Conservation (phyloP, 1,140 invertebrate species). For the Eriocheir sinensis region DNA sequence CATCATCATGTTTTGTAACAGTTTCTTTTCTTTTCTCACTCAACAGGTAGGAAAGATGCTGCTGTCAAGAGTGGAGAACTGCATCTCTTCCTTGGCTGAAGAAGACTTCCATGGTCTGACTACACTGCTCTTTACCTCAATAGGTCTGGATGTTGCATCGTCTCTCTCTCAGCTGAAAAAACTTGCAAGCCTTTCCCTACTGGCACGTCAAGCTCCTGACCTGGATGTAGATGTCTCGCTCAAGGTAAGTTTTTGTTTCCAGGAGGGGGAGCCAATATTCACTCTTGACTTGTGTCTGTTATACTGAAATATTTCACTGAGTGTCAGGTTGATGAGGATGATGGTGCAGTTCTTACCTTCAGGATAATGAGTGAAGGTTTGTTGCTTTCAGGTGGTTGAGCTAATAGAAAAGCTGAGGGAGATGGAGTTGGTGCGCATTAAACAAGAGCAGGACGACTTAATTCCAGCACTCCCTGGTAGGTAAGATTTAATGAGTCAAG, state of each 20-base stretch:
- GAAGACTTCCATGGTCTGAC: constrained; percentile 84
- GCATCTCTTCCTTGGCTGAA: constrained; percentile 85
- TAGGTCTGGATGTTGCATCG: constrained; percentile 85
- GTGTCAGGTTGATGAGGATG: too few species aligned
- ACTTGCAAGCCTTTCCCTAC: constrained; percentile 85
- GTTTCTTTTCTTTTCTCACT: not conserved
- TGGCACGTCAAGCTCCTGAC: constrained; percentile 85
- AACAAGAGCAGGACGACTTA: not conserved
- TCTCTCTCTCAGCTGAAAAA: constrained; percentile 84
- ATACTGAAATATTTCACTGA: too few species aligned
- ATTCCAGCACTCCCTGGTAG: not conserved
- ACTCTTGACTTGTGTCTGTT: too few species aligned
- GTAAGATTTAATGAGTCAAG: not conserved
- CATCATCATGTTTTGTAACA: too few species aligned
- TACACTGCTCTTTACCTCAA: constrained; percentile 87
- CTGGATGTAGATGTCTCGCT: constrained; percentile 84
- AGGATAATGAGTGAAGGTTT: not conserved
- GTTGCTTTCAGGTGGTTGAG: constrained; percentile 29
- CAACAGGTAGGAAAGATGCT: constrained; percentile 83
- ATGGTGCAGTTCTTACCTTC: too few species aligned
- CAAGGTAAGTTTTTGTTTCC: constrained; percentile 82
- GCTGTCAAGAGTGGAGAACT: constrained; percentile 87
- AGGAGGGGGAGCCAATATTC: too few species aligned
- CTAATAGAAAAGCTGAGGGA: constrained; percentile 41
- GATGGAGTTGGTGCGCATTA: constrained; percentile 44